Percentiles rank a stretch among this genome's conserved stretches.
phyloP scores from a whole-genome alignment of 1,140 invertebrate genomes.

The Argopecten irradians region DNA sequence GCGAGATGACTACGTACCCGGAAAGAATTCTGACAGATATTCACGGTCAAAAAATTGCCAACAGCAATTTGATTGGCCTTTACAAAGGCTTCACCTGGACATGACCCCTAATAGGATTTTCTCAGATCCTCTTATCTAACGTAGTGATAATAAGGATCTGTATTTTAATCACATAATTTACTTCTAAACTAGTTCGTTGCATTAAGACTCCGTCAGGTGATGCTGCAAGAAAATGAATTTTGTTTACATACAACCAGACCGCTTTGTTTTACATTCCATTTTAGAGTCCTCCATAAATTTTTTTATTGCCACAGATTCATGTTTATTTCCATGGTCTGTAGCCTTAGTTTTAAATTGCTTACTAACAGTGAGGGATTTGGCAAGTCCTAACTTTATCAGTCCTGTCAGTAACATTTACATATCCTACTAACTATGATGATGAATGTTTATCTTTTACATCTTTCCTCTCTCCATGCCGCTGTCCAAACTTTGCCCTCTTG shows the following conservation, averaged over 20 bases:
- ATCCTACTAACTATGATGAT: slow-evolving; percentile 13
- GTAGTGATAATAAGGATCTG: no score
- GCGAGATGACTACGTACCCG: no score
- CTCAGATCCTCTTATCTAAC: no score
- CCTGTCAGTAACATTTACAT: slow-evolving; percentile 18
- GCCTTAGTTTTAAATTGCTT: slow-evolving; percentile 3
- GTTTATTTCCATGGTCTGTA: slow-evolving; percentile 19
- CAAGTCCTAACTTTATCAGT: slow-evolving; percentile 26
- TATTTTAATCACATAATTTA: no score
- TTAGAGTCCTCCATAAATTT: neutral
- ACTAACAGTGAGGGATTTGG: neutral
- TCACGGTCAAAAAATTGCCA: no score
- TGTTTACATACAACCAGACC: no score
- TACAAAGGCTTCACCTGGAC: no score
- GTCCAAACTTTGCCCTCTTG: slow-evolving; percentile 6
- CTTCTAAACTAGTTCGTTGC: no score
- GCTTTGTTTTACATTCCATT: neutral
- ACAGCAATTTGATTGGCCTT: no score
- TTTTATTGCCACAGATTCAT: no score
- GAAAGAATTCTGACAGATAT: no score
- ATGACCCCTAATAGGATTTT: no score
- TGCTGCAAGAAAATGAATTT: neutral
- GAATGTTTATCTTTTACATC: neutral
- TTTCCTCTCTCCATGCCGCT: neutral
- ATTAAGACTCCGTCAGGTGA: slow-evolving; percentile 14